Evolutionary conservation across 2,797 vertebrate genomes (phyloP).

Genomic region (Orientallactaga sibirica): DNA sequence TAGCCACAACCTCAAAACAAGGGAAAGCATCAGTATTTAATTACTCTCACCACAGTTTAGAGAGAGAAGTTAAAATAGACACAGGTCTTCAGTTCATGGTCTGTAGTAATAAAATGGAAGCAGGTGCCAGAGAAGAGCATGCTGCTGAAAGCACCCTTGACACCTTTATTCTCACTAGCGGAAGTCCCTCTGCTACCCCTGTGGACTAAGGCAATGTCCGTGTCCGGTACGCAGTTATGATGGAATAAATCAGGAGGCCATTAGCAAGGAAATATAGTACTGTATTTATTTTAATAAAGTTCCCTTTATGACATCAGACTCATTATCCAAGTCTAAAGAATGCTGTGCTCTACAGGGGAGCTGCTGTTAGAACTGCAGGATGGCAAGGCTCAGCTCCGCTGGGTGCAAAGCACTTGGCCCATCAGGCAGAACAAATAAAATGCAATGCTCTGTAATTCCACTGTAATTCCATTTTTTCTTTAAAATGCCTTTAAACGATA

Average conservation of each 20-base stretch:
- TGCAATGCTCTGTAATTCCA: background rate
- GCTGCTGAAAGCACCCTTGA: background rate
- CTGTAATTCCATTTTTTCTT: constrained; percentile 71
- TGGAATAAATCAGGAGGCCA: constrained; percentile 59
- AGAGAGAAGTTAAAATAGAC: background rate
- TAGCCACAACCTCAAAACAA: constrained; percentile 55
- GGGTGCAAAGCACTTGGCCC: constrained; percentile 72
- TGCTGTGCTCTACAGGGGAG: constrained; percentile 75
- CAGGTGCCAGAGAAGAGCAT: background rate
- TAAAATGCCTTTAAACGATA: constrained; percentile 59
- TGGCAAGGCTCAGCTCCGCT: constrained; percentile 53
- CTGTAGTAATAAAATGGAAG: background rate
- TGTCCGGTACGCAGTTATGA: constrained; percentile 38
- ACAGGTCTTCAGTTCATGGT: background rate
- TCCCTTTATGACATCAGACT: constrained; percentile 79
- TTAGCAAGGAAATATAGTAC: constrained; percentile 68
- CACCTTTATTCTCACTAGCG: background rate
- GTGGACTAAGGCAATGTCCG: constrained; percentile 56
- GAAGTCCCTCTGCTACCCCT: constrained; percentile 9
- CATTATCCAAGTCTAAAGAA: constrained; percentile 84
- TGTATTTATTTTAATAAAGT: constrained; percentile 83
- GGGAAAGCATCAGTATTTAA: constrained; percentile 52
- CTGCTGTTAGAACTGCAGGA: constrained; percentile 76
- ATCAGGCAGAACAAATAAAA: constrained; percentile 77
- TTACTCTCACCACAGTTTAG: constrained; percentile 21